These are phyloP conservation scores for Matsumurasca onukii DNA, from an alignment of 1,140 invertebrate species.

Conservation along the genomic window DNA sequence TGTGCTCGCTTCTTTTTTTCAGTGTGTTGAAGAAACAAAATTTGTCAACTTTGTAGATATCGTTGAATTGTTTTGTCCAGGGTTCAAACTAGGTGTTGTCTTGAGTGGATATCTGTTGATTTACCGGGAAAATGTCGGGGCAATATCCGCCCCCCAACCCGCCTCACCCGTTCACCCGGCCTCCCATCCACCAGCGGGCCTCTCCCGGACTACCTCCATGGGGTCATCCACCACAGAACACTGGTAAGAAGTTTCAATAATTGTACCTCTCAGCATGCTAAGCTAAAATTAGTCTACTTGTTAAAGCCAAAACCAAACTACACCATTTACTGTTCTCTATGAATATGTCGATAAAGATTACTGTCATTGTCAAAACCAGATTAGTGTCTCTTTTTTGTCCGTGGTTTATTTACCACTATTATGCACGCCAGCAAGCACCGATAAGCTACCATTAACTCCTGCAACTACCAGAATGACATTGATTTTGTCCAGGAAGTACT, in stretches of 20 bases:
- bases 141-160: slow-evolving; percentile 17
- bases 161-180: background rate
- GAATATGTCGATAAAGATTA: too few relatives aligned
- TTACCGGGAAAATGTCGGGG: background rate
- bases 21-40: too few relatives aligned
- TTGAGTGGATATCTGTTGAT: background rate
- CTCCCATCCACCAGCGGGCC: slow-evolving; percentile 29
- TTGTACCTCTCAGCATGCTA: background rate
- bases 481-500: too few relatives aligned
- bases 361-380: background rate
- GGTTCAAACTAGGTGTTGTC: too few relatives aligned
- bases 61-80: too few relatives aligned
- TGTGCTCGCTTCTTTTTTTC: too few relatives aligned
- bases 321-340: background rate
- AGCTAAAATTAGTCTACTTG: background rate
- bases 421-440: background rate
- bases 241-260: background rate
- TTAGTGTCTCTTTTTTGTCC: background rate
- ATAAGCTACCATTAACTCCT: too few relatives aligned
- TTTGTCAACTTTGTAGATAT: too few relatives aligned
- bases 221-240: background rate
- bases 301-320: background rate
- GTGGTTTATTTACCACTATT: background rate
- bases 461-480: too few relatives aligned
- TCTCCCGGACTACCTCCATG: slow-evolving; percentile 19